A percentile compares a stretch with the other conserved stretches of the same genome.
These are phyloP conservation scores for Clepsis dumicolana DNA, from an alignment of 2,888 invertebrate genomes.

Conservation along the genomic window DNA sequence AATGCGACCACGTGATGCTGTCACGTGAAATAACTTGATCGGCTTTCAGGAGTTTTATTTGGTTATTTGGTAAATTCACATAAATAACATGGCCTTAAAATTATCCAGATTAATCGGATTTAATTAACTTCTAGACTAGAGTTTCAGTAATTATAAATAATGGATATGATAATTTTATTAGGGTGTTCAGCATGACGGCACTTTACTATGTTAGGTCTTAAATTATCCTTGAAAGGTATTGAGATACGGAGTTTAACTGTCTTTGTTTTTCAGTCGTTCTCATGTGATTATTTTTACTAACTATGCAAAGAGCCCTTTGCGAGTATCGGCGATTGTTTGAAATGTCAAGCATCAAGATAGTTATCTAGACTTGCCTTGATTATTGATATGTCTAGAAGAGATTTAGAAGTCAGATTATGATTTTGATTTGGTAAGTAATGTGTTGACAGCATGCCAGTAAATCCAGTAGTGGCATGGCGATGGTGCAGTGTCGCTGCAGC, in stretches of 20 bases:
- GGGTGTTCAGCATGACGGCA: no score
- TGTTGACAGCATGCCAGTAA: slow-evolving; percentile 48
- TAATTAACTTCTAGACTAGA: background rate
- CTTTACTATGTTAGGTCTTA: no score
- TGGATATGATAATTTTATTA: background rate
- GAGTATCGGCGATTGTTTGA: slow-evolving; percentile 8
- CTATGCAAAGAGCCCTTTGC: background rate
- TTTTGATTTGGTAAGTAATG: slow-evolving; percentile 39
- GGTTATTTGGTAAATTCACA: no score
- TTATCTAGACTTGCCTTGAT: slow-evolving; percentile 22
- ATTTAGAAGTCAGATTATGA: slow-evolving; percentile 31
- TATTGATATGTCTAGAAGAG: slow-evolving; percentile 21
- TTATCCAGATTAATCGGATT: background rate
- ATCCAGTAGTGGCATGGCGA: slow-evolving; percentile 39
- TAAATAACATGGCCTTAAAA: no score
- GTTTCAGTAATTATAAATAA: background rate
- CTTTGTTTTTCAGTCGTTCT: background rate
- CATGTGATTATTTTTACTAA: background rate
- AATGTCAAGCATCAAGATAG: slow-evolving; percentile 25
- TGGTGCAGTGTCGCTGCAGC: slow-evolving; percentile 43
- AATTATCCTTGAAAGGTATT: background rate
- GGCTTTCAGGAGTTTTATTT: no score
- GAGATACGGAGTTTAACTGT: background rate
- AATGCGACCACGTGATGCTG: no score
- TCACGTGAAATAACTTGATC: no score